Conservation (phyloP, 2,113 vertebrate species). For the Lutjanus erythropterus region DNA sequence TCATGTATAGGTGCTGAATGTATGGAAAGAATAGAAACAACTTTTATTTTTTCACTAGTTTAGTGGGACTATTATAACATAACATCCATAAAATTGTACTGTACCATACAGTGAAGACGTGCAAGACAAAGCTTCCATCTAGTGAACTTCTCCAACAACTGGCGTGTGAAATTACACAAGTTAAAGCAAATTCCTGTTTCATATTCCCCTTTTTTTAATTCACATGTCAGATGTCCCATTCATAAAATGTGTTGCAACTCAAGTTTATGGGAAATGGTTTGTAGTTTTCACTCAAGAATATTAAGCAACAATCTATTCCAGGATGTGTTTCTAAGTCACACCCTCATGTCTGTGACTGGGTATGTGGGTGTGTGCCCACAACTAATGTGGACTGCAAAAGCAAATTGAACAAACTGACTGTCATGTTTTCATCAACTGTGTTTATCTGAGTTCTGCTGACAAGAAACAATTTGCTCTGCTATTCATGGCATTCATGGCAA, state of each 20-base stretch:
- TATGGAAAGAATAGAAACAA: no score
- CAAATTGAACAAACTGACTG: neutral
- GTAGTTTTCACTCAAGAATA: slow-evolving; percentile 16
- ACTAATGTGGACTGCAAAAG: neutral
- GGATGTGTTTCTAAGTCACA: slow-evolving; percentile 49
- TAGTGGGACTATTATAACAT: no score
- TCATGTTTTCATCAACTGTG: no score
- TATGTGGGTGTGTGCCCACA: neutral
- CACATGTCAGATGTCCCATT: slow-evolving; percentile 21
- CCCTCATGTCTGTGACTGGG: slow-evolving; percentile 13
- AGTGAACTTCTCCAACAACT: neutral
- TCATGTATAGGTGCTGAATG: no score
- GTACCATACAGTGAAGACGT: no score
- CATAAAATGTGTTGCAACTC: slow-evolving; percentile 56
- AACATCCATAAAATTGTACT: no score
- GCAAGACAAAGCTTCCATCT: no score
- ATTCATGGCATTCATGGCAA: no score
- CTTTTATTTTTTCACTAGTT: no score
- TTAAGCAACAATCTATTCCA: slow-evolving; percentile 61
- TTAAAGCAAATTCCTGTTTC: slow-evolving; percentile 13
- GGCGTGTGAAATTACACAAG: neutral
- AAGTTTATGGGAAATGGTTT: slow-evolving; percentile 50
- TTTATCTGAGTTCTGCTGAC: neutral
- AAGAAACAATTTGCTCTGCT: neutral
- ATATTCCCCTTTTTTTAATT: neutral